Conservation (phyloP, 2,113 vertebrate genomes). For the Marmota monax region DNA sequence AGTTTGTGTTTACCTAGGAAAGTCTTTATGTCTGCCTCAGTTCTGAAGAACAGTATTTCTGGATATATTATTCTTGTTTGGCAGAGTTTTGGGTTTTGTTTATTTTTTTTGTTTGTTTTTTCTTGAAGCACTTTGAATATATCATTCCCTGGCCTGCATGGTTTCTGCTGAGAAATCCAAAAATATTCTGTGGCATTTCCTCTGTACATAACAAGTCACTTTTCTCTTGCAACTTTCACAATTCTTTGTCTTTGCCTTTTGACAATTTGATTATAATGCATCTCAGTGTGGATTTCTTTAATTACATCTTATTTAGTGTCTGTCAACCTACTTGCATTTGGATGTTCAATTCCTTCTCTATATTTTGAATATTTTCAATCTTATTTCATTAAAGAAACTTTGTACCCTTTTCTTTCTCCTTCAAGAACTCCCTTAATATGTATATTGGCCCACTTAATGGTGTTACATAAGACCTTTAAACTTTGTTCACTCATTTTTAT, state of each 20-base stretch:
- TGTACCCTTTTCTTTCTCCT: background rate
- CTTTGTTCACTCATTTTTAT: background rate
- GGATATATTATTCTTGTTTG: background rate
- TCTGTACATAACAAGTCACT: background rate
- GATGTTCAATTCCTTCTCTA: background rate
- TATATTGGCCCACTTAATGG: background rate
- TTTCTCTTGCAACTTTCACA: background rate
- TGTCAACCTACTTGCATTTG: background rate
- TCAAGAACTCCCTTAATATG: background rate
- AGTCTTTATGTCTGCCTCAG: background rate
- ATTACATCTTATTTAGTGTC: background rate
- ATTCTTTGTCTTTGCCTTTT: constrained; percentile 3
- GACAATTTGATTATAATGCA: background rate
- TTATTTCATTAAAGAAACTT: background rate
- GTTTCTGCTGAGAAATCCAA: constrained; percentile 8
- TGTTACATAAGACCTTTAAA: background rate
- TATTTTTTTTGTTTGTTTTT: background rate
- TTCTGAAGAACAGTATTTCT: background rate
- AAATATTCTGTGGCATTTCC: background rate
- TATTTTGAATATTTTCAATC: background rate
- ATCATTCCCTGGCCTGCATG: background rate
- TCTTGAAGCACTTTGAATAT: background rate
- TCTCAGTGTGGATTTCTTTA: background rate
- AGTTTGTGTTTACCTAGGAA: background rate
- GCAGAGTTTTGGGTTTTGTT: background rate